phyloP scores from a whole-genome alignment of 2,113 vertebrate species.

The Taxidea taxus region DNA sequence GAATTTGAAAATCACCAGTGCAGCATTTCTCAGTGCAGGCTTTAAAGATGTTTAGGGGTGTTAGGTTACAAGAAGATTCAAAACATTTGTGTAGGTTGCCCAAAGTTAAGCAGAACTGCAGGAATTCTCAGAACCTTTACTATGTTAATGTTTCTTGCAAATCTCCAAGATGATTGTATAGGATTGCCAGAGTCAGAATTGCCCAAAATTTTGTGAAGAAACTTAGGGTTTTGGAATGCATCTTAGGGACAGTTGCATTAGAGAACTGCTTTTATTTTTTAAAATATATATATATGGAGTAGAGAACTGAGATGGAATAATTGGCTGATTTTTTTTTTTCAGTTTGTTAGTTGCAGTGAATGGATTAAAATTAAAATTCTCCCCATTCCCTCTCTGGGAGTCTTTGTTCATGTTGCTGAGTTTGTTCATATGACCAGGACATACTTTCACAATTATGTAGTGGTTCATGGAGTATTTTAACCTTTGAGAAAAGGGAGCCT shows the following conservation, averaged over 20 bases:
- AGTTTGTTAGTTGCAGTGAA: not conserved
- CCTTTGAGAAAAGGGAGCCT: slow-evolving; percentile 63
- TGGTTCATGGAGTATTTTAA: slow-evolving; percentile 51
- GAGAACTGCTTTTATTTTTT: not conserved
- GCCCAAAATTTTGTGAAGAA: not conserved
- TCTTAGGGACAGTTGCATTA: not conserved
- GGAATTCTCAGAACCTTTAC: slow-evolving; percentile 37
- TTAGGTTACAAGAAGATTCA: slow-evolving; percentile 1
- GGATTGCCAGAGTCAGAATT: not conserved
- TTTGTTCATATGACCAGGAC: slow-evolving; percentile 41
- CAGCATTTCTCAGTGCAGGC: not conserved
- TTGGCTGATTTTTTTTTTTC: not conserved
- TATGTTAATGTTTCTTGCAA: not conserved
- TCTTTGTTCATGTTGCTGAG: not conserved
- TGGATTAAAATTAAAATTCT: slow-evolving; percentile 10
- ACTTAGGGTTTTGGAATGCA: not conserved
- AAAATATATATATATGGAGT: not conserved
- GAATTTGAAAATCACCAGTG: not conserved
- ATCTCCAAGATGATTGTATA: not conserved
- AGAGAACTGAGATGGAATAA: not conserved
- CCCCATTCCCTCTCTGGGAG: not conserved
- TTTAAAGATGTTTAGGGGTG: slow-evolving; percentile 4
- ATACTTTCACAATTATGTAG: slow-evolving; percentile 50
- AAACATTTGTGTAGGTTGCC: not conserved
- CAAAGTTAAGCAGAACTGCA: not conserved